These are phyloP conservation scores for Aquatica leii DNA, from an alignment of 2,888 invertebrate species.

Conservation along the genomic window DNA sequence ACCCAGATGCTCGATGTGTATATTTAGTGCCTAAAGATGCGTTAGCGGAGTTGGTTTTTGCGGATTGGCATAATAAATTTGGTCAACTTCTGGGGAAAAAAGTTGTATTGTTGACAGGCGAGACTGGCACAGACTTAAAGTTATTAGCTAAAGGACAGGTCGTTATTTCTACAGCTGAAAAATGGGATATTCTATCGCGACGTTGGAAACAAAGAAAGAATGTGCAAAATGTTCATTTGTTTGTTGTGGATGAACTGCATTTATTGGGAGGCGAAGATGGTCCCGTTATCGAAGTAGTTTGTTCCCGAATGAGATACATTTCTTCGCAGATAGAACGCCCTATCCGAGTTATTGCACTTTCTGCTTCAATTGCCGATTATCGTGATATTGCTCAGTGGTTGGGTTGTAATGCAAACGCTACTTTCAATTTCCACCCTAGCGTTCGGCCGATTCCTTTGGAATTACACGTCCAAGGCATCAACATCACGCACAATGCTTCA, in stretches of 20 bases:
- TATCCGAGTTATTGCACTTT: conserved; percentile 92
- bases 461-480: conserved; percentile 96
- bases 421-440: conserved; percentile 99
- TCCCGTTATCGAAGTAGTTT: conserved; percentile 93
- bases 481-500: conserved; percentile 96
- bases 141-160: conserved; percentile 91
- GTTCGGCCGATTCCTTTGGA: conserved; percentile 95
- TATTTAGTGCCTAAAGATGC: conserved; percentile 94
- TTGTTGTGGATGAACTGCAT: conserved; percentile 97
- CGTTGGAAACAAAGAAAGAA: conserved; percentile 99
- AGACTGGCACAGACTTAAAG: conserved; percentile 97
- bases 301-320: conserved; percentile 93
- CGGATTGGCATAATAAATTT: conserved; percentile 93
- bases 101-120: conserved; percentile 93
- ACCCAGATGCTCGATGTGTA: conserved; percentile 84
- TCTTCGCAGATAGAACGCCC: conserved; percentile 91
- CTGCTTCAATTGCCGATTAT: conserved; percentile 93
- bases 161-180: conserved; percentile 96
- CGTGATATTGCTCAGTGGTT: conserved; percentile 96
- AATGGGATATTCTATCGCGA: conserved; percentile 98
- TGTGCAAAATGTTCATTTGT: conserved; percentile 95
- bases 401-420: conserved; percentile 90
- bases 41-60: conserved; percentile 87
- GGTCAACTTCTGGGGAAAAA: conserved; percentile 79
- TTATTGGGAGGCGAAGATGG: conserved; percentile 89